Conservation (phyloP, 2,888 invertebrate species). For the Tipula lateralis region DNA sequence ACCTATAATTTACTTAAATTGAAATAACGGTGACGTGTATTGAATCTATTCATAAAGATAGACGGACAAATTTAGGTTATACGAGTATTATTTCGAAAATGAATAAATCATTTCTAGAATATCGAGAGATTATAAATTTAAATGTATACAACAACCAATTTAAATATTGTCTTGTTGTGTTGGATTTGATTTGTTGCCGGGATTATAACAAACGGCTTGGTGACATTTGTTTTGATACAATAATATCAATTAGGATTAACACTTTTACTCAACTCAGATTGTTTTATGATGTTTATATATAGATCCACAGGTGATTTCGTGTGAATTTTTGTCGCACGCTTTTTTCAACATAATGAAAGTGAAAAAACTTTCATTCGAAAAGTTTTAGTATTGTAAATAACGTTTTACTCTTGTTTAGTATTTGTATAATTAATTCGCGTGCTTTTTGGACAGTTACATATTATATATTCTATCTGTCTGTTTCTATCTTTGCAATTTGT, state of each 20-base stretch:
- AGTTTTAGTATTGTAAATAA: too few relatives aligned
- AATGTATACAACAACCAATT: neutral
- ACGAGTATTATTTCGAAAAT: neutral
- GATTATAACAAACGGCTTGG: neutral
- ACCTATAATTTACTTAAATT: neutral
- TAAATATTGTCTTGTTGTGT: neutral
- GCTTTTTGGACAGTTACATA: too few relatives aligned
- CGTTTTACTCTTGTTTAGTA: too few relatives aligned
- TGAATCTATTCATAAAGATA: neutral
- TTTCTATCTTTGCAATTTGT: too few relatives aligned
- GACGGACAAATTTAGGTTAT: neutral
- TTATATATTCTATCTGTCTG: too few relatives aligned
- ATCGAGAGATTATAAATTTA: neutral
- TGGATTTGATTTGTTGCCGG: neutral
- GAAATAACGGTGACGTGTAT: neutral
- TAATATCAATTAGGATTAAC: conserved; percentile 24
- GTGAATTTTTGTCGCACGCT: neutral
- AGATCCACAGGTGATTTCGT: neutral
- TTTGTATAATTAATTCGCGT: too few relatives aligned
- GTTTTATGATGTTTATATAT: neutral
- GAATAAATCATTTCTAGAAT: neutral
- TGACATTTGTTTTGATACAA: neutral
- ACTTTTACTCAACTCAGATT: neutral
- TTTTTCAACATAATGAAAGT: neutral
- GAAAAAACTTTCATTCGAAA: neutral